Evolutionary conservation across 2,888 invertebrate genomes (phyloP).

Genomic region (Chromoteleia sp.): DNA sequence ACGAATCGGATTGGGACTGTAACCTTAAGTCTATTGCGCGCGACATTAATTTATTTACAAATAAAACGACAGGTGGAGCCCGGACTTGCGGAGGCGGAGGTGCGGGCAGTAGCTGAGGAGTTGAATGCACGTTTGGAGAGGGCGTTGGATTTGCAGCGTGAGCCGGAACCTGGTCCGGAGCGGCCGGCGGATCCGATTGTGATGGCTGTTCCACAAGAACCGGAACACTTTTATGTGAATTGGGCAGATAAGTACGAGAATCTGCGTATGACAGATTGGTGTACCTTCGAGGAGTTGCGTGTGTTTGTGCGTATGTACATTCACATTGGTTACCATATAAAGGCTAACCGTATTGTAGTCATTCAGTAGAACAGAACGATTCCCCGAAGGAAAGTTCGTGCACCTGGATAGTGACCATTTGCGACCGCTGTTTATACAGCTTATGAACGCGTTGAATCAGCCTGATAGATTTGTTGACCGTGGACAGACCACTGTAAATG

Average conservation of each 20-base stretch:
- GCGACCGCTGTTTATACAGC: background rate
- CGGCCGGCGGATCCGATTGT: too few species aligned
- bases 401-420: background rate
- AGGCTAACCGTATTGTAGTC: background rate
- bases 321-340: background rate
- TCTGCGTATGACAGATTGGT: background rate
- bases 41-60: conserved; percentile 12
- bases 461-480: background rate
- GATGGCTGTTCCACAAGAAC: too few species aligned
- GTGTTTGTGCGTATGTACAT: background rate
- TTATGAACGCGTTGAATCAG: background rate
- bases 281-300: background rate
- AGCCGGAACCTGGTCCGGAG: too few species aligned
- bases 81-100: too few species aligned
- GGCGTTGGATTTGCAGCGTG: too few species aligned
- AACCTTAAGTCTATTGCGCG: background rate
- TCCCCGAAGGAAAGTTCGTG: background rate
- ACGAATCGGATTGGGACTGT: conserved; percentile 4
- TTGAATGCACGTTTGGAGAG: too few species aligned
- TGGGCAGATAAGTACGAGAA: background rate
- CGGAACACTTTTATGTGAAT: background rate
- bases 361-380: background rate
- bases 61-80: conserved; percentile 7
- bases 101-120: too few species aligned
- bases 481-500: background rate